phyloP scores from a whole-genome alignment of 2,888 invertebrate genomes.

The Stenoptilia bipunctidactyla region DNA sequence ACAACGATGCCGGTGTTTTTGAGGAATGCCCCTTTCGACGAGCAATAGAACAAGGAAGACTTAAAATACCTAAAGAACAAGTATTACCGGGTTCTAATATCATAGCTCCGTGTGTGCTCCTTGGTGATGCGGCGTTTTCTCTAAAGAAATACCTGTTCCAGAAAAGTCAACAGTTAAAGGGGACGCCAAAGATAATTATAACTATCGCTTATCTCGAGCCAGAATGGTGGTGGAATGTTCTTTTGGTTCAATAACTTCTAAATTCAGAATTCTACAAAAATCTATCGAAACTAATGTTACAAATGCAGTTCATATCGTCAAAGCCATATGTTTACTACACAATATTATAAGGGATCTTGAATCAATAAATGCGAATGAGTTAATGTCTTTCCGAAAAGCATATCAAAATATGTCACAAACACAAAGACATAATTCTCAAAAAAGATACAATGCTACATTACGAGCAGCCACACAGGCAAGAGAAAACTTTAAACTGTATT shows the following conservation, averaged over 20 bases:
- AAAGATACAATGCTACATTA: conserved; percentile 15
- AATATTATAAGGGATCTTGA: conserved; percentile 17
- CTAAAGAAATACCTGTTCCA: conserved; percentile 14
- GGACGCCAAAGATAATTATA: conserved; percentile 16
- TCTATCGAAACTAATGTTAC: conserved; percentile 14
- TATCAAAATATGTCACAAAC: conserved; percentile 12
- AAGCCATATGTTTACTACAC: conserved; percentile 17
- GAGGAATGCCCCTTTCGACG: too few relatives aligned
- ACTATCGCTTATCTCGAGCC: conserved; percentile 15
- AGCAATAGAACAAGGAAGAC: conserved; percentile 14
- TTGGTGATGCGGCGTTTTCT: conserved; percentile 16
- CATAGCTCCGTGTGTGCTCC: conserved; percentile 5
- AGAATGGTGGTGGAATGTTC: conserved; percentile 17
- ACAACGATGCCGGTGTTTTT: too few relatives aligned
- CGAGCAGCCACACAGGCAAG: conserved; percentile 16
- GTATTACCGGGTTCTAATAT: conserved; percentile 10
- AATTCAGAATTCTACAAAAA: conserved; percentile 12
- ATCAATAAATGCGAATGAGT: conserved; percentile 14
- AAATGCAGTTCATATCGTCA: conserved; percentile 16
- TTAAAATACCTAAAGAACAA: conserved; percentile 16
- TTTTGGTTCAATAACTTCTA: conserved; percentile 17
- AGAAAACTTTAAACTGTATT: conserved; percentile 14
- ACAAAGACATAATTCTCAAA: conserved; percentile 13
- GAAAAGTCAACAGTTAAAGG: conserved; percentile 9
- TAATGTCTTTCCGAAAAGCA: conserved; percentile 13